Evolutionary conservation across 2,888 invertebrate genomes (phyloP), one percentile per base, ranked within the genome.

Genomic region (Meliscaeva auricollis): DNA sequence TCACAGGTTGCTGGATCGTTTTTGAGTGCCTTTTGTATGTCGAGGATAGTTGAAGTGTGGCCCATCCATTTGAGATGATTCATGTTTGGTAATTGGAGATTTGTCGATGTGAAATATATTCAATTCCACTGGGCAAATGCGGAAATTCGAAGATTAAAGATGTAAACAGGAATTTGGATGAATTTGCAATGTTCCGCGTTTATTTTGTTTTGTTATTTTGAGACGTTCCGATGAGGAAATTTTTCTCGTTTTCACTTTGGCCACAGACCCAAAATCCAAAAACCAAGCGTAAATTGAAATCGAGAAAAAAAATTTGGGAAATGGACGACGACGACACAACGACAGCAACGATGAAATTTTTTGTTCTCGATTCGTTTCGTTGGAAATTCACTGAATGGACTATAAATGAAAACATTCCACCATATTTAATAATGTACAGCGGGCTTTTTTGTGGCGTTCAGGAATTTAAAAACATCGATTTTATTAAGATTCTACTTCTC

Each of bases 31-130:
- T 90, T 90, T 77, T 92, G 92, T 48, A 92, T 90, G 76, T 92
- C 91, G 85, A 92, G 90, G 68, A 92, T 90, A 46, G 91, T 91
- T 72, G 89, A 88, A 80, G 91, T 89, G 88, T 92, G 92, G 26
- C 92, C 91, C 91, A 92, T 91, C 92, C 92, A 92, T 88, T 91
- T 92, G 15, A 92, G 88, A 76, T 91, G 89, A 89, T 92, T 91
- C 91, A 90, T 89, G 72, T 60, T 30, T 13, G 66, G 26, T 35
- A 62, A 3, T 38, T 38, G 7, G 35, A 35, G 35, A 35, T 38
- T 26, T 26, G 26, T 2, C 3, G 38, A 13, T 11, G 54, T 8
- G 38, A 35, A 56, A 32, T 46, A 17, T 46, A 68, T 73, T 69
- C 68, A 48, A 72, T 68, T 66, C 68, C 52, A 32, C 44, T n/a